These are phyloP conservation scores for Ophion ellenae DNA, from an alignment of 2,888 invertebrate genomes.

Conservation along the genomic window DNA sequence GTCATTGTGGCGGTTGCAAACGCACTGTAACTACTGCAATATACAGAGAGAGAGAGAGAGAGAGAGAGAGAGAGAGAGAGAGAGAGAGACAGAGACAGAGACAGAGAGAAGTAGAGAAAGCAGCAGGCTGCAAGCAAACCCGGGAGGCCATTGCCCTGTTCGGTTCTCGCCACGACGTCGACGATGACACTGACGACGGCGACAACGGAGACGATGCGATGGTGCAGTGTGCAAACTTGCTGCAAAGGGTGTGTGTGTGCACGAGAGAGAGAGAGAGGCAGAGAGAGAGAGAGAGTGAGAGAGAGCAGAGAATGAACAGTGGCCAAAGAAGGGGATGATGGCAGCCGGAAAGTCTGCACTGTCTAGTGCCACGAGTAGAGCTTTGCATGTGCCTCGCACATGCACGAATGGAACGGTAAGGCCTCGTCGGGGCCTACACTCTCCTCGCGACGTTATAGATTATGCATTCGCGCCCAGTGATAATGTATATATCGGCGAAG, in stretches of 20 bases:
- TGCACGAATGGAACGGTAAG: slow-evolving; percentile 55
- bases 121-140: slow-evolving; percentile 30
- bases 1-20: slow-evolving; percentile 39
- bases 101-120: slow-evolving; percentile 4
- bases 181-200: slow-evolving; percentile 31
- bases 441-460: background rate
- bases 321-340: slow-evolving; percentile 31
- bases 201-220: slow-evolving; percentile 69
- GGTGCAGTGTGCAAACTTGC: slow-evolving; percentile 77
- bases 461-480: background rate
- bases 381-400: slow-evolving; percentile 34
- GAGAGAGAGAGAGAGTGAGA: background rate
- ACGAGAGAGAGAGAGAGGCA: slow-evolving; percentile 2
- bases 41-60: background rate
- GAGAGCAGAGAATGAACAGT: slow-evolving; percentile 12
- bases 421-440: slow-evolving; percentile 16
- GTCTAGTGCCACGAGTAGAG: slow-evolving; percentile 50
- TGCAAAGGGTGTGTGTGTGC: slow-evolving; percentile 4
- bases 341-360: slow-evolving; percentile 37
- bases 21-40: slow-evolving; percentile 54
- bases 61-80: too few species aligned
- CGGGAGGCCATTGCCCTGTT: slow-evolving; percentile 74
- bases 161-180: slow-evolving; percentile 48
- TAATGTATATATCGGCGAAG: slow-evolving; percentile 3
- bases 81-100: too few species aligned